Evolutionary conservation across 2,797 vertebrate species (phyloP), one percentile per base, ranked within the genome.

Genomic region (Cyprinodon diabolis): DNA sequence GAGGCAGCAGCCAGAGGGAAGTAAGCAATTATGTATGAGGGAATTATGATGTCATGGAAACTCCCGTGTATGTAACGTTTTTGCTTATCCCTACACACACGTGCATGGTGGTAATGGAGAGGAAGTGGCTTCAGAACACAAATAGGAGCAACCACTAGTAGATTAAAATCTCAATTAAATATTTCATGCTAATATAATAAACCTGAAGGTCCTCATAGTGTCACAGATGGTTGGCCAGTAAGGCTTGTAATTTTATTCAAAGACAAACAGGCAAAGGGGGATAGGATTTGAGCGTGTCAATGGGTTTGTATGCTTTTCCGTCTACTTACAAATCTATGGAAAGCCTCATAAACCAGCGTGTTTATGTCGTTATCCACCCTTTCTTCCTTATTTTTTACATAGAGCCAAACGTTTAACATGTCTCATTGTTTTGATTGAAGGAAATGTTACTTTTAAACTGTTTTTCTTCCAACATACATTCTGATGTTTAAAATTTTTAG

Each of bases 141-240:
- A 67, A 72, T 13, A 83, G 75, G 63, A 72, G 85, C 82, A 87
- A 35, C 66, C 68, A 77, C 87, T 83, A 66, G 76, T 80, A 45
- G 19, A 30, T 17, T 37, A 11, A 66, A 74, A 72, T 74, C 83
- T 82, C 45, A 72, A 40, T 54, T 81, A 71, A 83, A 82, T 77
- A 71, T 83, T 86, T 90, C 71, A 74, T 77, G 66, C 75, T 89
- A 84, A 90, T 90, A 90, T 77, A 74, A 62, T 30, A 76, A 68
- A 70, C 56, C 58, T 25, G 68, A 78, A 81, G 88, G 89, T 92
- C 86, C 92, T 94, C 85, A 89, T 21, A 70, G 78, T 76, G 86
- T 87, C 85, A 88, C 89, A 91, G 85, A 88, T 88, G 90, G 88
- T 75, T 82, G 79, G 87, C 75, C 75, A 8, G 47, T 77, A 75